A percentile compares a stretch with the other conserved stretches of the same genome.
These are phyloP conservation scores for Ischnura elegans DNA, from an alignment of 2,888 invertebrate genomes.

Conservation along the genomic window DNA sequence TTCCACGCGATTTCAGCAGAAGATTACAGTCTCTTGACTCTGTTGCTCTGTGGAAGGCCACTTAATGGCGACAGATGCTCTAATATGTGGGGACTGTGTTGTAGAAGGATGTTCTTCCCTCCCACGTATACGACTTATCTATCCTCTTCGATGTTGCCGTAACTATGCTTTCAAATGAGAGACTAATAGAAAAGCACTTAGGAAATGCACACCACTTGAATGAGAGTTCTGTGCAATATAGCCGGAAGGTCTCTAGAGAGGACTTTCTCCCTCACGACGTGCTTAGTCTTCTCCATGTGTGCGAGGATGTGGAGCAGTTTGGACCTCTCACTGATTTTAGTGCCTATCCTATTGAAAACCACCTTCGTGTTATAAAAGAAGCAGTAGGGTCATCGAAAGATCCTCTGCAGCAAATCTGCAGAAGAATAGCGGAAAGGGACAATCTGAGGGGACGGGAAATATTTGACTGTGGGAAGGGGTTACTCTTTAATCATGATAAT, in stretches of 20 bases:
- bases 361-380: not conserved
- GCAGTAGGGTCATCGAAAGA: not conserved
- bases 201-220: constrained; percentile 14
- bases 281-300: constrained; percentile 46
- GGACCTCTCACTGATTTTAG: constrained; percentile 31
- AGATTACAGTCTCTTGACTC: not conserved
- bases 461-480: constrained; percentile 13
- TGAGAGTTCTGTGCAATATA: not conserved
- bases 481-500: not conserved
- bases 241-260: constrained; percentile 19
- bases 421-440: constrained; percentile 32
- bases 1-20: not conserved
- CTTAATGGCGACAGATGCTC: not conserved
- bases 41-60: not conserved
- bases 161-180: constrained; percentile 1
- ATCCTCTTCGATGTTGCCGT: not conserved
- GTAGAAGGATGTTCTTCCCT: not conserved
- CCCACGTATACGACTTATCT: not conserved
- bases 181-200: not conserved
- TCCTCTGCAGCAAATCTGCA: constrained; percentile 46
- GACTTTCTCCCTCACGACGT: constrained; percentile 19
- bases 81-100: not conserved
- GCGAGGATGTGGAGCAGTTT: constrained; percentile 18
- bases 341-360: constrained; percentile 63
- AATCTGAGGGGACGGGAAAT: not conserved